Percentiles rank a stretch among this genome's conserved stretches.
Conservation (phyloP, 2,888 invertebrate species). For the Halocaridina rubra region DNA sequence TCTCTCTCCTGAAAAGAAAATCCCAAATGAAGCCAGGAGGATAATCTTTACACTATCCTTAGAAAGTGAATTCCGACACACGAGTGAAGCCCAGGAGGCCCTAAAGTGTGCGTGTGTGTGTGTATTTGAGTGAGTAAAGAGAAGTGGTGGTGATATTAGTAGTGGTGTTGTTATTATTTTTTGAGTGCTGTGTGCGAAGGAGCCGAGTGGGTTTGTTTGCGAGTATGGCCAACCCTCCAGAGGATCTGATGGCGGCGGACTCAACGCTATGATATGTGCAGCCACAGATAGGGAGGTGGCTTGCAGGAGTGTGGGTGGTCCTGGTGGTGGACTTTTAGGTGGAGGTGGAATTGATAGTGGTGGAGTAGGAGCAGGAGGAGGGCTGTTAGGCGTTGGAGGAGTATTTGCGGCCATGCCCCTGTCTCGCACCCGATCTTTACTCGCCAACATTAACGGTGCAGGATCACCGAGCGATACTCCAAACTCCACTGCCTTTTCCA, state of each 20-base stretch:
- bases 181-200: conserved; percentile 5
- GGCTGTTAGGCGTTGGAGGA: conserved; percentile 32
- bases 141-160: no score
- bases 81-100: background rate
- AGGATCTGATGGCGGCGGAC: conserved; percentile 34
- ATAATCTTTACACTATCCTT: conserved; percentile 40
- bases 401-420: conserved; percentile 67
- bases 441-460: conserved; percentile 69
- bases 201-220: conserved; percentile 10
- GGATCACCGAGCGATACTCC: conserved; percentile 46
- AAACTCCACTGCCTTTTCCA: conserved; percentile 43
- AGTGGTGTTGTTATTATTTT: no score
- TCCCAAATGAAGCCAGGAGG: conserved; percentile 46
- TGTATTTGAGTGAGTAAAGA: background rate
- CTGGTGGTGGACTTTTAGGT: conserved; percentile 11
- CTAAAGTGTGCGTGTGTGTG: background rate
- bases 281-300: conserved; percentile 58
- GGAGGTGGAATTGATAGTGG: conserved; percentile 24
- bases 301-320: conserved; percentile 46
- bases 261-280: conserved; percentile 63
- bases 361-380: conserved; percentile 53
- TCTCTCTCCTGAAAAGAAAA: conserved; percentile 7
- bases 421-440: conserved; percentile 69
- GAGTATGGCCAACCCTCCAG: conserved; percentile 31
- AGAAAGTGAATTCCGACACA: conserved; percentile 25